Evolutionary conservation across 2,113 vertebrate species (phyloP).

Genomic region (Lontra canadensis): DNA sequence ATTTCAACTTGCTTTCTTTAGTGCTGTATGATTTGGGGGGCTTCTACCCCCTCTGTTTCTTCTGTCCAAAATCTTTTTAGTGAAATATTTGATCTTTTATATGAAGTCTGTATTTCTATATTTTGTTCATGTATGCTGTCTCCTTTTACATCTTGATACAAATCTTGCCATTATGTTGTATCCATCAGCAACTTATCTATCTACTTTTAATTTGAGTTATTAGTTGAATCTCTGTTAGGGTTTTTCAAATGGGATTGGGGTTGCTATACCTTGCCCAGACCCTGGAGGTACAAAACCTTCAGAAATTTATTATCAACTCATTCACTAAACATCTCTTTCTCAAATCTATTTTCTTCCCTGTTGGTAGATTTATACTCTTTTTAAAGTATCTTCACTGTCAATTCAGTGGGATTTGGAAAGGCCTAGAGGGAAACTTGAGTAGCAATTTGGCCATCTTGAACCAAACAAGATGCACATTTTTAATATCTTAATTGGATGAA

Average conservation of each 20-base stretch:
- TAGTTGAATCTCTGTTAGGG: neutral
- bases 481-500: conserved; percentile 45
- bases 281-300: neutral
- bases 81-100: neutral
- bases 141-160: conserved; percentile 2
- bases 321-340: neutral
- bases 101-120: neutral
- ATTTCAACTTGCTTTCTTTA: neutral
- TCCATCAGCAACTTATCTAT: neutral
- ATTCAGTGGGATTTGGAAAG: neutral
- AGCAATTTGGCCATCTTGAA: neutral
- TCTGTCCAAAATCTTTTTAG: neutral
- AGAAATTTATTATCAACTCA: neutral
- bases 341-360: neutral
- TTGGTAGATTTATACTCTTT: neutral
- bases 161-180: neutral
- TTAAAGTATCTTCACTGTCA: neutral
- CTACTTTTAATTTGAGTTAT: neutral
- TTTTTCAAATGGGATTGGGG: neutral
- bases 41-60: neutral
- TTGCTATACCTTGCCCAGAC: neutral
- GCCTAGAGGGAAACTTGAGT: neutral
- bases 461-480: neutral
- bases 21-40: neutral
- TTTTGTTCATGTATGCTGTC: neutral